Evolutionary conservation across 2,888 invertebrate species (phyloP), one percentile per base, ranked within the genome.

Genomic region (Drosophila niveifrons): DNA sequence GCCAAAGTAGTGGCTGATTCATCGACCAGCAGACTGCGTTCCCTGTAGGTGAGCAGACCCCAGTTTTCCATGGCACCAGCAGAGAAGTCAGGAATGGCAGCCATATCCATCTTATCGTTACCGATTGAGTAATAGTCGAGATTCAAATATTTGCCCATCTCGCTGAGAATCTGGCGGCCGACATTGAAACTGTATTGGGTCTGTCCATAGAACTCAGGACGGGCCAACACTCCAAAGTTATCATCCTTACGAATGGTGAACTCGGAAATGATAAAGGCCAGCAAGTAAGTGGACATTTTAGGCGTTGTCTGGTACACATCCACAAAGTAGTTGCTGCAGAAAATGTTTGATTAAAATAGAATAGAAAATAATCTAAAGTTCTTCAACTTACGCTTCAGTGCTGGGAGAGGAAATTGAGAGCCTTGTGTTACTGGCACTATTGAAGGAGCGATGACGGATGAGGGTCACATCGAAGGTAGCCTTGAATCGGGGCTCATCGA

Each of bases 21-120:
- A 55, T 96, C 95, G 72, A 94, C 96, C 2, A 97, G 91, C 69
- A 96, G 92, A 0, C 94, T 94, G 0, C 95, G 94, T 90, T 97
- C 96, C 61, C 95, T 94, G 92, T 96, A 98, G 2, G 96, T 97
- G 7, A 97, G 94, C 23, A 98, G 93, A 7, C 97, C 98, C 97
- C 97, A 98, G 90, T 98, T 98, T 90, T 97, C 97, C 97, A 98
- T 97, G 56, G 97, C 97, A 46, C 96, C 96, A 72, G 96, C 95
- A 50, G 94, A 94, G 90, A 97, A 97, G 90, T 97, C 96, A 0
- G 97, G 95, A 66, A 98, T 94, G 1, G 97, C 97, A n/a, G 97
- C 95, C 88, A 97, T 95, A 88, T 97, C 96, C 91, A 97, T 94
- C 90, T 97, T 97, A 4, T 95, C 93, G 65, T 96, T 93, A 1